phyloP scores from a whole-genome alignment of 2,113 vertebrate species.

The Eolophus roseicapilla region DNA sequence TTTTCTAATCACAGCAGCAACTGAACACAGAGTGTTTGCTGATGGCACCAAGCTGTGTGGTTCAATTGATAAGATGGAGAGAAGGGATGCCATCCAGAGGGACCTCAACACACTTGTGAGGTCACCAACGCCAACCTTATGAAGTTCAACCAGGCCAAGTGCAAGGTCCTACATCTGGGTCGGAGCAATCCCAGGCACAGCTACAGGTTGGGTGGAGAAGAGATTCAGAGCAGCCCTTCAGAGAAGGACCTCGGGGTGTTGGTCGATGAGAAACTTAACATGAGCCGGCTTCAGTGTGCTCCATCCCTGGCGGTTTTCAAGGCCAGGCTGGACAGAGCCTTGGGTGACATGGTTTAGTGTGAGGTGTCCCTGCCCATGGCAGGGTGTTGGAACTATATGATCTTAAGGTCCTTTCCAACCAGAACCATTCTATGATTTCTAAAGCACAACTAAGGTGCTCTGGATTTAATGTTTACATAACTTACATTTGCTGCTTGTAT shows the following conservation, averaged over 20 bases:
- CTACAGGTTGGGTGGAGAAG: too few relatives aligned
- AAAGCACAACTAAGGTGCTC: not conserved
- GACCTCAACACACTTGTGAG: not conserved
- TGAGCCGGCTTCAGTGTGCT: too few relatives aligned
- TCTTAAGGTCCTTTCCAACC: not conserved
- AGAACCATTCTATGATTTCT: not conserved
- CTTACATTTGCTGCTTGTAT: not conserved
- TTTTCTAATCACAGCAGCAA: constrained; percentile 37
- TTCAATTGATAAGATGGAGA: not conserved
- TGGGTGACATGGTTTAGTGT: not conserved
- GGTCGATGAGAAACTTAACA: too few relatives aligned
- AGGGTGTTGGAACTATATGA: not conserved
- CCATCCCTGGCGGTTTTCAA: too few relatives aligned
- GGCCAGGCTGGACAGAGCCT: too few relatives aligned
- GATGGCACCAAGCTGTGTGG: not conserved
- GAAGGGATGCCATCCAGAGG: not conserved
- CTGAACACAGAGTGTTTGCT: not conserved
- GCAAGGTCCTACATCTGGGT: too few relatives aligned
- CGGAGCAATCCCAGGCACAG: too few relatives aligned
- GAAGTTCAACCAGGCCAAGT: too few relatives aligned
- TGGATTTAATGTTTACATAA: not conserved
- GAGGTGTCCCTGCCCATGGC: not conserved
- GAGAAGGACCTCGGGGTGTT: too few relatives aligned
- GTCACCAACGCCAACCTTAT: too few relatives aligned
- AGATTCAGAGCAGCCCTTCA: too few relatives aligned